phyloP scores from a whole-genome alignment of 2,797 vertebrate species.

The Chaetodon trifasciatus region DNA sequence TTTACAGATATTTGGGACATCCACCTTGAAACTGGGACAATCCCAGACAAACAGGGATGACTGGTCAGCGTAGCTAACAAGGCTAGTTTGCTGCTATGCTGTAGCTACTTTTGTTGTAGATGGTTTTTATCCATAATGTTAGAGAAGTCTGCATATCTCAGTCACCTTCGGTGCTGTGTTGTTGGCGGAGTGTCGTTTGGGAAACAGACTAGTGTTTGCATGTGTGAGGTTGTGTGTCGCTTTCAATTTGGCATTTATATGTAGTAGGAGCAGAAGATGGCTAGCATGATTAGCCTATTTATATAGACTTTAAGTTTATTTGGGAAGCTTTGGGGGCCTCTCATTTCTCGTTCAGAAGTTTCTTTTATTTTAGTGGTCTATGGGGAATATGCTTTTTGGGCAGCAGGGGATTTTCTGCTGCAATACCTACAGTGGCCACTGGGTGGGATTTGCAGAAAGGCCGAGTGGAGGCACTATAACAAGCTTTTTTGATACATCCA shows the following conservation, averaged over 20 bases:
- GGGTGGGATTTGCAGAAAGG: background rate
- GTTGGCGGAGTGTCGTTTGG: too few species aligned
- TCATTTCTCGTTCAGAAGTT: too few species aligned
- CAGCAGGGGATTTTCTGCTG: background rate
- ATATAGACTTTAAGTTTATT: too few species aligned
- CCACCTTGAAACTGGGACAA: too few species aligned
- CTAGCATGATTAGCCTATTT: too few species aligned
- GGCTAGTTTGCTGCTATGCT: too few species aligned
- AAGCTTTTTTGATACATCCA: background rate
- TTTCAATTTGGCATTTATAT: background rate
- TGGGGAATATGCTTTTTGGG: background rate
- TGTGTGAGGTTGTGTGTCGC: too few species aligned
- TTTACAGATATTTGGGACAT: too few species aligned
- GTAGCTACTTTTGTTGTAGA: too few species aligned
- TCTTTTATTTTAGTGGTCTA: background rate
- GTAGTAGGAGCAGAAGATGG: too few species aligned
- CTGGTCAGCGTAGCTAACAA: too few species aligned
- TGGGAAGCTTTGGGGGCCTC: background rate
- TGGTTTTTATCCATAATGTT: background rate
- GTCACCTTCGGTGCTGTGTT: background rate
- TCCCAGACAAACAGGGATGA: too few species aligned
- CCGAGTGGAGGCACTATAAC: background rate
- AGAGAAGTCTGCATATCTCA: background rate
- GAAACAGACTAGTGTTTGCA: background rate
- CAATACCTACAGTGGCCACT: background rate